Evolutionary conservation across 2,113 vertebrate genomes (phyloP), one percentile per base, ranked within the genome.

Genomic region (Dinomys branickii): DNA sequence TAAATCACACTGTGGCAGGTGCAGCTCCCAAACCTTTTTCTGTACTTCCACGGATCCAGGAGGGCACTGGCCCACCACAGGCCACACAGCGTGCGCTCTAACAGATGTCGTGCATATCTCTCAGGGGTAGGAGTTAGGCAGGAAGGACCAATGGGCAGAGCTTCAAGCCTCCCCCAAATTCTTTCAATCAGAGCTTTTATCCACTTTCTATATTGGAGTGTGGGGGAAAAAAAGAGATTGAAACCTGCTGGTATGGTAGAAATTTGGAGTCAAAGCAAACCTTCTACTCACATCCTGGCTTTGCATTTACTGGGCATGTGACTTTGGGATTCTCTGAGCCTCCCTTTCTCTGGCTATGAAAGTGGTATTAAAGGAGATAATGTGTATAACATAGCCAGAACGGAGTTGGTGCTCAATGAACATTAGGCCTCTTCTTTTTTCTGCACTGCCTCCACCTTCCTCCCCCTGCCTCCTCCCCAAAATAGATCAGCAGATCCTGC

Each of bases 231-330:
- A 44, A n/a, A 82, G 33, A 11, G 33, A 11, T 8, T 20, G 44
- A 13, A 84, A 24, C 16, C 71, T 9, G 1, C 24, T 61, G 63
- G 73, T 44, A 44, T 67, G 77, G 83, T 56, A 56, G 59, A 50
- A 78, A 54, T 77, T 90, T 58, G 50, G 75, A 83, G 65, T 88
- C 92, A 78, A 94, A 90, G 67, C 35, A 88, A 92, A 77, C 24
- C 61, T 30, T 88, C 71, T 73, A 30, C 88, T 85, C 5, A 38
- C 26, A 87, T 67, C 52, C 56, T 30, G 30, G 73, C 80, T 93
- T 26, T 61, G 41, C 54, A 4, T 85, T 84, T 89, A 24, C n/a
- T 73, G 5, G 59, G 16, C 33, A 4, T 5, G 50, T 65, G 69
- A 67, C 52, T 30, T 44, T 35, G 13, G 75, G 52, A 9, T 6